Base-by-base conservation (phyloP, 2,888 invertebrate species). In the Podabrus alpinus region DNA sequence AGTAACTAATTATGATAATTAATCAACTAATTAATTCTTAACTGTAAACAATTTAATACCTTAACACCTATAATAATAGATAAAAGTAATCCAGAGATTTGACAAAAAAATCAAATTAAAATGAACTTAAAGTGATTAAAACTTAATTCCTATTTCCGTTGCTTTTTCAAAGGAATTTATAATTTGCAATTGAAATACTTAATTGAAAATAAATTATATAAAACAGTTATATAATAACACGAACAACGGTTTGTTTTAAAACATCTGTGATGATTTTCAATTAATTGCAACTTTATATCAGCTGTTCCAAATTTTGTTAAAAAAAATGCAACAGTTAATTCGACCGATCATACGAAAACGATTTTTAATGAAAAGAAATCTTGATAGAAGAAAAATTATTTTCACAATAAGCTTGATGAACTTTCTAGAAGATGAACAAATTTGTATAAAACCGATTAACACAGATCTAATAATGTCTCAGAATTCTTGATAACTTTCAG, bases 381-480 rank as follows among this genome's bases (percentile, higher is more conserved):
- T 45, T n/a, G 0, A 45, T 45, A 1, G n/a, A n/a, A n/a, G 45
- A n/a, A 45, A 45, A 45, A n/a, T 4, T n/a, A n/a, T 45, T n/a
- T n/a, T 45, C n/a, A 7, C n/a, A 45, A 45, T n/a, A 7, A 7
- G 5, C n/a, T 45, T n/a, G 9, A n/a, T 64, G 21, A 21, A 64
- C 62, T 64, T 64, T 64, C 62, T 64, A 64, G 15, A 45, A 45
- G n/a, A 64, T 64, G 62, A 19, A 64, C 62, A 19, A 64, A 64
- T 64, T 64, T 64, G 62, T 64, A 64, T 64, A 64, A 19, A 64
- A 64, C 21, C 62, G 62, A 64, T 64, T 64, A 64, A 21, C 62
- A 64, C 62, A 64, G 62, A 64, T 64, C 17, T n/a, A 21, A 60
- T 15, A 64, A 16, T 64, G 17, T 21, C 19, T 64, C 21, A 19